Base-by-base conservation (phyloP, 1,140 invertebrate species). In the Lasioglossum albipes region DNA sequence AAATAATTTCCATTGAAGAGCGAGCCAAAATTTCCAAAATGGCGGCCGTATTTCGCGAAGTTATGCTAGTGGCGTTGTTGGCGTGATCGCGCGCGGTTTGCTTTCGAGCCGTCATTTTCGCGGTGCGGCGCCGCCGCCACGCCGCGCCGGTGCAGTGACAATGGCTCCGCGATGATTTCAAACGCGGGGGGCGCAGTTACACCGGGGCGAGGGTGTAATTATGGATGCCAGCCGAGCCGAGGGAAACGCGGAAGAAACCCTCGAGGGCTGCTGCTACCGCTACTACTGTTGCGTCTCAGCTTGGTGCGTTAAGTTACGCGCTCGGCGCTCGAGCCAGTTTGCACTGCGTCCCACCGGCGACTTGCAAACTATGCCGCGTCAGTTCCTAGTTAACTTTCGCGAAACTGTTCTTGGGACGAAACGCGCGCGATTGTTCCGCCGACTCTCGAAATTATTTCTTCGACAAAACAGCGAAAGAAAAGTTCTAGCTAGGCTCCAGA, bases 41-140 rank as follows among this genome's bases (percentile, higher is more conserved):
- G 0, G 16, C 54, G 57, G 18, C 18, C 16, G 45, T 49, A 31
- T 18, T 27, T 7, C 10, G 59, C 22, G 6, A 41, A 75, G 73
- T 42, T 22, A 18, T 31, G 18, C 59, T 22, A 20, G 73, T 13
- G 22, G 31, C 49, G 9, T 31, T 65, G 9, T 31, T 65, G 42
- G 72, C 45, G n/a, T 49, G 61, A 75, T 75, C 20, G 62, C 20
- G 62, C 12, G 45, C 31, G 31, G 62, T 59, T 75, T 75, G 73
- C 62, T 57, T 67, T 75, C 54, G 45, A 57, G 31, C 41, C 73
- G 59, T 75, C 62, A 27, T 36, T 49, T 49, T 74, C 61, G 27
- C 16, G 41, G 18, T 13, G 27, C 64, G 42, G 27, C n/a, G 41
- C 9, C n/a, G 27, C 27, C 22, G 61, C n/a, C n/a, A n/a, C n/a